phyloP scores from a whole-genome alignment of 2,113 vertebrate genomes.

The Antechinus stuartii region DNA sequence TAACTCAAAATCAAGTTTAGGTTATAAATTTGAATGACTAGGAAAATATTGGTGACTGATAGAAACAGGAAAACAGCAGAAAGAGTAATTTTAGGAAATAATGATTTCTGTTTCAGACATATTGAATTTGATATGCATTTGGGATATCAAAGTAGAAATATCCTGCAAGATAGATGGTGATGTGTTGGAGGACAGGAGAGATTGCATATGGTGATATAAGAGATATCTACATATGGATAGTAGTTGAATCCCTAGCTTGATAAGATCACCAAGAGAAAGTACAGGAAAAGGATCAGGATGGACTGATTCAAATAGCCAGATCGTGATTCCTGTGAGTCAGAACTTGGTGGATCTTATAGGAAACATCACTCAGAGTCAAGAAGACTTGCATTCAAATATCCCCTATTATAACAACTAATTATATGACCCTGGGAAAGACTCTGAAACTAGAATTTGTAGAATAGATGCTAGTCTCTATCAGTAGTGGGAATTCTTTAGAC shows the following conservation, averaged over 20 bases:
- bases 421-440: background rate
- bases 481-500: background rate
- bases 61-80: background rate
- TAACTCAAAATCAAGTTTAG: background rate
- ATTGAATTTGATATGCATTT: background rate
- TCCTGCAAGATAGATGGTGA: background rate
- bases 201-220: no score
- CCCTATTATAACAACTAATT: background rate
- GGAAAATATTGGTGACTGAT: background rate
- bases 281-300: background rate
- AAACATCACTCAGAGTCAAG: background rate
- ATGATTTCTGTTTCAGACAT: background rate
- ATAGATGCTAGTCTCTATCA: background rate
- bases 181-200: background rate
- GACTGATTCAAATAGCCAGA: background rate
- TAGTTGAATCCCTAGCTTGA: background rate
- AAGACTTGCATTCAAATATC: background rate
- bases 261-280: background rate
- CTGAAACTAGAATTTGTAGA: background rate
- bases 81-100: background rate
- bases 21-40: background rate
- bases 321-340: background rate
- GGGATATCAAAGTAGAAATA: background rate
- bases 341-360: background rate
- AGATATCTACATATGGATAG: background rate